Percentiles rank a stretch among this genome's conserved stretches.
These are phyloP conservation scores for Lepidocyrtinus sp. DNA, from an alignment of 2,888 invertebrate species.

Conservation along the genomic window DNA sequence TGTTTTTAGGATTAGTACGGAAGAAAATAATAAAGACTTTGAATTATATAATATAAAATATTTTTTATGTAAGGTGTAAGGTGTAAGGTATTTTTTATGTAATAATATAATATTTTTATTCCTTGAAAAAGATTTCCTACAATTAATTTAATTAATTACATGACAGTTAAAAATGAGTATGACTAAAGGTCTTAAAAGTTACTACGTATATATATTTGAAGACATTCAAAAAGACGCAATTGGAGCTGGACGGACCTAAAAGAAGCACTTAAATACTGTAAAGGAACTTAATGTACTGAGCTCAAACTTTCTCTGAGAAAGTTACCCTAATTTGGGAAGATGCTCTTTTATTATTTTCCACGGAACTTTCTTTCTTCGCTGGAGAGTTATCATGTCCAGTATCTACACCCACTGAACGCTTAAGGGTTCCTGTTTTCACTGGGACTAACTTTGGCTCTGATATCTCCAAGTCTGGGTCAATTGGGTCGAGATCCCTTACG, in stretches of 20 bases:
- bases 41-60: too few relatives aligned
- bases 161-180: too few relatives aligned
- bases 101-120: too few relatives aligned
- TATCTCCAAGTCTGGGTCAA: slow-evolving; percentile 60
- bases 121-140: too few relatives aligned
- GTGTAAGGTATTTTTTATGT: too few relatives aligned
- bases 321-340: slow-evolving; percentile 39
- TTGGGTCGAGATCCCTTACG: slow-evolving; percentile 65
- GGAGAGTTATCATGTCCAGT: slow-evolving; percentile 50
- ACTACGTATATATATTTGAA: too few relatives aligned
- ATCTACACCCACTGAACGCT: slow-evolving; percentile 67
- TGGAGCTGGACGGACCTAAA: background rate
- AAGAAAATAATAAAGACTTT: too few relatives aligned
- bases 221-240: too few relatives aligned
- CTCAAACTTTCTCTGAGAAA: slow-evolving; percentile 31
- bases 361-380: slow-evolving; percentile 27
- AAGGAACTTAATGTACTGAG: background rate
- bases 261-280: background rate
- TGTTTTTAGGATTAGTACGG: too few relatives aligned
- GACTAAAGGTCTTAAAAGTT: too few relatives aligned
- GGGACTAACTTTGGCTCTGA: slow-evolving; percentile 60
- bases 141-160: too few relatives aligned
- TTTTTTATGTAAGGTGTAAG: too few relatives aligned
- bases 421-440: slow-evolving; percentile 67
- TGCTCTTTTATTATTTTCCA: slow-evolving; percentile 12